Evolutionary conservation across 2,888 invertebrate species (phyloP).

Genomic region (Theristus sp.): DNA sequence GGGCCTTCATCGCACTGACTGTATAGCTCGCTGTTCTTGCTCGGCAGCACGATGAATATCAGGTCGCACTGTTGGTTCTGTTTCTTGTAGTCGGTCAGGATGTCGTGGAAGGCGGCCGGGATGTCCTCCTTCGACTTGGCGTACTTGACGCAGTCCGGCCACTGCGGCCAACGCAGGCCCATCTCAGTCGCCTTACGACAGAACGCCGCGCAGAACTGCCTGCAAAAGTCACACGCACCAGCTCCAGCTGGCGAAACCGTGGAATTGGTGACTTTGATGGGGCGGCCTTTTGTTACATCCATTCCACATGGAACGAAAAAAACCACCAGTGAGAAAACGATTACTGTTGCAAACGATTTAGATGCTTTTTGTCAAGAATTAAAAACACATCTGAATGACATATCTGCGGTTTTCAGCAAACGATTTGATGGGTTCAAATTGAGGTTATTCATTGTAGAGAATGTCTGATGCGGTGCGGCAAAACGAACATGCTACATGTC

Average conservation of each 20-base stretch:
- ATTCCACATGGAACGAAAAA: too few relatives aligned
- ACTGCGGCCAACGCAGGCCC: constrained; percentile 20
- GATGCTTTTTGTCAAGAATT: too few relatives aligned
- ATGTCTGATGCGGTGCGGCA: not conserved
- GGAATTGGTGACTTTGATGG: too few relatives aligned
- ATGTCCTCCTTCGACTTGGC: not conserved
- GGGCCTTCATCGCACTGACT: constrained; percentile 8
- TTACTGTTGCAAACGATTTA: too few relatives aligned
- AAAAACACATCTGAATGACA: too few relatives aligned
- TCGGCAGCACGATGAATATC: constrained; percentile 17
- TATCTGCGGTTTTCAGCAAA: too few relatives aligned
- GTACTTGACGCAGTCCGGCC: constrained; percentile 19
- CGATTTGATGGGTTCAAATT: too few relatives aligned
- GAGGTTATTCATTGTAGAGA: not conserved
- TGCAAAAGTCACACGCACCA: not conserved
- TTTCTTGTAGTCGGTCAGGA: constrained; percentile 14
- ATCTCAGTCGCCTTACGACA: constrained; percentile 14
- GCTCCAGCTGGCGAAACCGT: too few relatives aligned
- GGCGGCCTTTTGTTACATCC: too few relatives aligned
- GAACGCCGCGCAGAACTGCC: not conserved
- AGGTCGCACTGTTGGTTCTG: constrained; percentile 16
- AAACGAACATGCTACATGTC: too few relatives aligned
- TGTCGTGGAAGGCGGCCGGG: constrained; percentile 12
- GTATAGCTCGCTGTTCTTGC: constrained; percentile 21
- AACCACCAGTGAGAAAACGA: too few relatives aligned